Evolutionary conservation across 2,113 vertebrate genomes (phyloP), one percentile per base, ranked within the genome.

Genomic region (Hucho hucho): DNA sequence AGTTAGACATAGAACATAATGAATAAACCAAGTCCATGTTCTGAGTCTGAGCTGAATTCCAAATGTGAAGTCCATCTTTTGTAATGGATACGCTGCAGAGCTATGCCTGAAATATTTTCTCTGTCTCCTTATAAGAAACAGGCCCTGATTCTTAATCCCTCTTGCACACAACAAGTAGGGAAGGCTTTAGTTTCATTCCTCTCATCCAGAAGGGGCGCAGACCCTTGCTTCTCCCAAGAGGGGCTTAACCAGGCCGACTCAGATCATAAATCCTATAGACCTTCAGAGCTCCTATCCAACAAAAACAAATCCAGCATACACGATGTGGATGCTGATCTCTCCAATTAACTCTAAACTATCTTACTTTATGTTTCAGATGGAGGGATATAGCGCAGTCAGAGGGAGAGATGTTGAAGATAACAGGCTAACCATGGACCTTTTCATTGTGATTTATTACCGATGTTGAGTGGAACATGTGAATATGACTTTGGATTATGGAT

Each of bases 241-340:
- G 72, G 69, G 59, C 37, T 77, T 77, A 76, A 80, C 56, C 81
- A 67, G 70, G 43, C 75, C 47, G 32, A 2, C 46, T 69, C 37
- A 78, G 63, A 76, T 78, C 77, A 77, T 84, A 84, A 79, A 85
- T 83, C 77, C 69, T 53, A 65, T 49, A 80, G 69, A 53, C 76
- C 16, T 12, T 73, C 68, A n/a, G 61, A 73, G 75, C 58, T 5
- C 13, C 16, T 18, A 25, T 79, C 76, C 81, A 84, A 86, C 24
- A 14, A 29, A 82, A 81, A 78, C 67, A 29, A 72, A 75, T 70
- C 58, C 53, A 83, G 77, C 71, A 74, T 64, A 76, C 70, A 53
- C 67, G 78, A 78, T 22, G 70, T 72, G 79, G 76, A 67, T 71
- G 24, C 74, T 61, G 83, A 82, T 82, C 72, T 73, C 32, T 69